Evolutionary conservation across 1,140 invertebrate genomes (phyloP), one percentile per base, ranked within the genome.

Genomic region (Drosophila mauritiana): DNA sequence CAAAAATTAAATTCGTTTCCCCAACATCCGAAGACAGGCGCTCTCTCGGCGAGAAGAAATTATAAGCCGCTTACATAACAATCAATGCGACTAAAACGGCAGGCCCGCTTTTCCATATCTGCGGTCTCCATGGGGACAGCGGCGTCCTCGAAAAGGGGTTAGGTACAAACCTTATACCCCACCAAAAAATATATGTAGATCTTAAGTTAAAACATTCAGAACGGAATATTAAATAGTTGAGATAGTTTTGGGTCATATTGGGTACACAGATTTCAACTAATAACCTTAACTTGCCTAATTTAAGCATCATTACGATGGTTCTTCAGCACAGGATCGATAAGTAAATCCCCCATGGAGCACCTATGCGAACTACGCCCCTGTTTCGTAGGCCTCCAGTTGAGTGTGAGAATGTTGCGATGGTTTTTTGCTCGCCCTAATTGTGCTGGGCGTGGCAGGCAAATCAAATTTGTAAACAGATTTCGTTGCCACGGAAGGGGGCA

Each of bases 21-120:
- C 42, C 42, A 45, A 20, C 64, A 36, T 36, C 49, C 51, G 20
- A 34, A 34, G 4, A 51, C 8, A 25, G 36, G 8, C 7, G 55
- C 55, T 69, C 43, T 58, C 51, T 55, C 13, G 72, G 40, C 36
- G 25, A 59, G 49, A 77, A 77, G 74, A 77, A 78, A 78, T 78
- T 77, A 78, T 78, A 78, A 78, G 74, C 74, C 56, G 74, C 74
- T 78, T 78, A 78, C 73, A 78, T 78, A 78, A 78, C 73, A 78
- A 78, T 78, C 64, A 69, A 53, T 61, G 64, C 46, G 53, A 49
- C 73, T 67, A 67, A 67, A 53, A 76, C 40, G 75, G 20, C 25
- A 55, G 57, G 40, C 34, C 72, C 20, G 27, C 68, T 45, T 70
- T 55, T n/a, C 67, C 67, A 56, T 55, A 67, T 55, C 61, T 46